phyloP scores from a whole-genome alignment of 2,888 invertebrate species.

The Unio pictorum region DNA sequence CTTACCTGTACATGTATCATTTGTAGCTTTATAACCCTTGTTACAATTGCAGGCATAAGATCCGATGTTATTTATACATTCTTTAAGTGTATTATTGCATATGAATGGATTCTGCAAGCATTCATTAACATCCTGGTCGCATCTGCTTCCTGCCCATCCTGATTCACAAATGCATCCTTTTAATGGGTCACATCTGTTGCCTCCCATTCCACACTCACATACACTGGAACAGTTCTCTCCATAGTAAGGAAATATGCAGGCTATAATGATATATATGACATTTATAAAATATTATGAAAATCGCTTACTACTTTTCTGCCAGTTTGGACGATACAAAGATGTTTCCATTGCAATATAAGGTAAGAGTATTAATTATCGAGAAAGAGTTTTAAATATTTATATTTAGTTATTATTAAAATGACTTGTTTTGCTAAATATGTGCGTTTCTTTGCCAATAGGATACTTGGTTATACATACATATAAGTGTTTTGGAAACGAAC shows the following conservation, averaged over 20 bases:
- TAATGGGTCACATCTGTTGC: conserved; percentile 8
- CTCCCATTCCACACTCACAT: conserved; percentile 15
- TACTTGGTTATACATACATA: too few species aligned
- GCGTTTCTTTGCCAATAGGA: too few species aligned
- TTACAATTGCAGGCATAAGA: conserved; percentile 19
- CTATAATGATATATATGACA: conserved; percentile 2
- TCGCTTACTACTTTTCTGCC: too few species aligned
- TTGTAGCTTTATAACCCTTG: conserved; percentile 1
- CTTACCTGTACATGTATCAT: too few species aligned
- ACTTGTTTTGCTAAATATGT: too few species aligned
- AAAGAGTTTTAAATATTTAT: too few species aligned
- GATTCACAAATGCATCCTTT: conserved; percentile 7
- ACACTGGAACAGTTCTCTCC: conserved; percentile 15
- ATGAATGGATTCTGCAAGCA: conserved; percentile 16
- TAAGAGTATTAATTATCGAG: too few species aligned
- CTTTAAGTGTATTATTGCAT: neutral
- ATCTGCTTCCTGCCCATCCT: conserved; percentile 17
- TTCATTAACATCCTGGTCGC: conserved; percentile 21
- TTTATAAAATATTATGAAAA: too few species aligned
- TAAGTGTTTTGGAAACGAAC: too few species aligned
- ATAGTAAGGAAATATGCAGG: conserved; percentile 13
- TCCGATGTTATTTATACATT: conserved; percentile 15
- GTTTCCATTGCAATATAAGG: too few species aligned
- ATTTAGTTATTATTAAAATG: too few species aligned
- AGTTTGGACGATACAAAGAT: too few species aligned